Percentiles rank a stretch among this genome's conserved stretches.
These are phyloP conservation scores for Leptobrachium ailaonicum DNA, from an alignment of 2,113 vertebrate species.

Conservation along the genomic window DNA sequence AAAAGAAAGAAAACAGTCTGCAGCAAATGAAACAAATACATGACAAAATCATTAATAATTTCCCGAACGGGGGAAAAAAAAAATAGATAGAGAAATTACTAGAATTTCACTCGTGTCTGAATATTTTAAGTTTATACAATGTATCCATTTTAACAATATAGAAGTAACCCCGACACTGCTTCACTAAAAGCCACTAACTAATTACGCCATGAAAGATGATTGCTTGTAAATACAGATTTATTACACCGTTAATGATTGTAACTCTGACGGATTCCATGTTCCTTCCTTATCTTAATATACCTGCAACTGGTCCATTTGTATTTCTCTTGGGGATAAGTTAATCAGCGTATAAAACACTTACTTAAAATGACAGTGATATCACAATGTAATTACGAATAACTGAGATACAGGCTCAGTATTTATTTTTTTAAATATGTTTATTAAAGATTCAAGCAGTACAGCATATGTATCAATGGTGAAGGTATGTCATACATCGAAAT, in stretches of 20 bases:
- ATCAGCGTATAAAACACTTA: conserved; percentile 12
- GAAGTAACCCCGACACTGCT: too few relatives aligned
- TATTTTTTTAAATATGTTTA: neutral
- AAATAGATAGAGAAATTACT: neutral
- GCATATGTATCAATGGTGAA: too few relatives aligned
- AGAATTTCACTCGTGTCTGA: conserved; percentile 17
- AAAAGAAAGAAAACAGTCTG: conserved; percentile 18
- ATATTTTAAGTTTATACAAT: too few relatives aligned
- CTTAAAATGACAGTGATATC: conserved; percentile 30
- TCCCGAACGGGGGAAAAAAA: conserved; percentile 55
- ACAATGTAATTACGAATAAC: conserved; percentile 20
- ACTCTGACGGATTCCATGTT: too few relatives aligned
- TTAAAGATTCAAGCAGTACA: too few relatives aligned
- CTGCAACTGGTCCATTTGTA: neutral
- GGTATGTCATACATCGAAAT: too few relatives aligned
- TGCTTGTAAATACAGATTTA: too few relatives aligned
- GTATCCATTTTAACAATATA: too few relatives aligned
- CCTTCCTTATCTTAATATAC: too few relatives aligned
- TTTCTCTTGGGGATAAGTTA: conserved; percentile 15
- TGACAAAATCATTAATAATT: conserved; percentile 52
- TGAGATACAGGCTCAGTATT: conserved; percentile 15
- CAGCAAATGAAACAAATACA: conserved; percentile 51
- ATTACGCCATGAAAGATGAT: too few relatives aligned
- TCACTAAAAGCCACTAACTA: too few relatives aligned
- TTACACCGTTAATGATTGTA: too few relatives aligned